phyloP scores from a whole-genome alignment of 1,140 invertebrate genomes.

The Aphelinus certus region DNA sequence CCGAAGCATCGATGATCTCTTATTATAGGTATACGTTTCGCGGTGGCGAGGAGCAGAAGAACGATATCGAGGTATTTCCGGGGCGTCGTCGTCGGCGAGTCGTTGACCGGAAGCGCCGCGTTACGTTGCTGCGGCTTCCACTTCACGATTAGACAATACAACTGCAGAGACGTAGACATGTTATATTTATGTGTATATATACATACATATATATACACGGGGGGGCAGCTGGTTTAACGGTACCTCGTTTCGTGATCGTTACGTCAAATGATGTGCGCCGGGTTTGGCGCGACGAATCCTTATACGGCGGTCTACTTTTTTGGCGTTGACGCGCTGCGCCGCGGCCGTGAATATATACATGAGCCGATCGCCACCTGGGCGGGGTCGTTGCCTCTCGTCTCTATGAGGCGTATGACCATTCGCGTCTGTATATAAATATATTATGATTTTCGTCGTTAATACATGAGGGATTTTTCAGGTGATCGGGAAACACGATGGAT shows the following conservation, averaged over 20 bases:
- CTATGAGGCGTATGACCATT: background rate
- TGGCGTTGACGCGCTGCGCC: background rate
- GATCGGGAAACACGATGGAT: no score
- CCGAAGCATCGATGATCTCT: background rate
- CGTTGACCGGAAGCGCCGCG: slow-evolving; percentile 29
- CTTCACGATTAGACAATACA: slow-evolving; percentile 32
- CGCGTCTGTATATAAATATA: no score
- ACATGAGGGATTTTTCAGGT: no score
- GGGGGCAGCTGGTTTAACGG: background rate
- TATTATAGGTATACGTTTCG: no score
- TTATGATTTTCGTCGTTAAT: no score
- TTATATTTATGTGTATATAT: no score
- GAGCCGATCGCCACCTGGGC: no score
- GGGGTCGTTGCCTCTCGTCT: background rate
- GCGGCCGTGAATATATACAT: no score
- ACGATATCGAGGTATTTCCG: background rate
- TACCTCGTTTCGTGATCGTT: slow-evolving; percentile 31
- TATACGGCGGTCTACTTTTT: slow-evolving; percentile 19
- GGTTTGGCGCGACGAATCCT: background rate
- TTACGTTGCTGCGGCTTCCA: background rate
- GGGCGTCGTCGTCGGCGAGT: background rate
- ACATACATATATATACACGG: no score
- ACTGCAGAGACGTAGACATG: no score
- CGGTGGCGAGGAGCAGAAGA: no score
- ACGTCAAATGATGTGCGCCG: slow-evolving; percentile 16